Base-by-base conservation (phyloP, 2,797 vertebrate species). In the Taenioides sp. region DNA sequence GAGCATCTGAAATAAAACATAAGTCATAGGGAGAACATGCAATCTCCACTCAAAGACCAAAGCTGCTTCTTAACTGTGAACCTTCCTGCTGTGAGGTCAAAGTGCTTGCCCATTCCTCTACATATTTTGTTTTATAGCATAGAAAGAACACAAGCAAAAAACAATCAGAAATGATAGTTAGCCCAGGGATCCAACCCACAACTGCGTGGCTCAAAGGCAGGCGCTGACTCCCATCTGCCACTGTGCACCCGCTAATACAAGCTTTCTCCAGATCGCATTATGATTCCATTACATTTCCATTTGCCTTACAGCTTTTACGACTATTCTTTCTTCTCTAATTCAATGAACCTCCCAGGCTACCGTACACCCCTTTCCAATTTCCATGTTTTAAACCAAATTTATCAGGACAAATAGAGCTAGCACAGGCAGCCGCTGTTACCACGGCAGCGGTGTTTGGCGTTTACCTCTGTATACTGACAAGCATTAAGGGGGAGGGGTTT, bases 361-460 rank as follows among this genome's bases (percentile, higher is more conserved):
- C 49, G 9, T n/a, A 52, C 25, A 4, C 47, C 43, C 16, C 1
- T 31, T n/a, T 20, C 18, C 47, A 12, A 66, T 66, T 52, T 66
- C 47, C 65, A 50, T 50, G 47, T 50, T 47, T 50, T 47, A 27
- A 50, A 17, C 16, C 28, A 11, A 52, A 50, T 50, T 50, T 12
- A 50, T 52, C n/a, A 28, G 25, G 25, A 65, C 63, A 65, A 47
- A 50, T 20, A 50, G 64, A 27, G 22, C 47, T 58, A 65, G 61
- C 81, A 2, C 50, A 1, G 67, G 81, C 65, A 10, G 22, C 7
- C 12, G 37, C 71, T 58, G 77, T 84, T 83, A 79, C 78, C 84
- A 82, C 78, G 76, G 82, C 75, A 80, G 86, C 83, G 83, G 34
- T 7, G 34, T 47, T 60, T 28, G 17, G 57, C 2, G 76, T 86